Conservation (phyloP, 2,888 invertebrate species). For the Miltochrista miniata region DNA sequence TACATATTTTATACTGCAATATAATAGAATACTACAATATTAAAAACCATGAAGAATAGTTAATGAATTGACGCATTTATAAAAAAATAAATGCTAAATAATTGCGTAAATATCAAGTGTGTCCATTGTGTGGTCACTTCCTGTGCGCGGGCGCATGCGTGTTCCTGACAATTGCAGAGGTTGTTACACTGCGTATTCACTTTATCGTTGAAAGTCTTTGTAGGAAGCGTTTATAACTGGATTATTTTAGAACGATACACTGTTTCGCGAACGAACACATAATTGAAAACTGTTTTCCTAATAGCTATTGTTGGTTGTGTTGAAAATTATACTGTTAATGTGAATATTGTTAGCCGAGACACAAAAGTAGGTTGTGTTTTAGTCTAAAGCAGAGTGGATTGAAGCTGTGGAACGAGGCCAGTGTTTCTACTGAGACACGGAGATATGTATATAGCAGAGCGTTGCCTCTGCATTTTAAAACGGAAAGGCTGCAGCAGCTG, state of each 20-base stretch:
- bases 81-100: slow-evolving; percentile 21
- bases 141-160: slow-evolving; percentile 19
- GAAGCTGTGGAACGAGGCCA: no score
- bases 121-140: slow-evolving; percentile 35
- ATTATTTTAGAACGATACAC: slow-evolving; percentile 1
- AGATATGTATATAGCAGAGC: no score
- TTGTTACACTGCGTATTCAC: slow-evolving; percentile 5
- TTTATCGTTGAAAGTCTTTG: slow-evolving; percentile 5
- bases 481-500: no score
- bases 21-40: neutral
- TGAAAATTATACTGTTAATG: neutral
- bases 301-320: no score
- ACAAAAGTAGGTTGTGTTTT: neutral
- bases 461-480: no score
- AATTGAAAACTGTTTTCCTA: no score
- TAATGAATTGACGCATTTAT: slow-evolving; percentile 6
- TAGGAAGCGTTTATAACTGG: slow-evolving; percentile 7
- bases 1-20: neutral
- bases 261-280: neutral
- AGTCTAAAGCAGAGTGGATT: no score
- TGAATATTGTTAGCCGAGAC: no score
- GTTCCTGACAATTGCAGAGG: slow-evolving; percentile 16
- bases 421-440: no score
- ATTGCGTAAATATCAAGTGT: slow-evolving; percentile 14
- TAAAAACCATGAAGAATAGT: neutral